Evolutionary conservation across 2,797 vertebrate species (phyloP).

Genomic region (Xenops minutus): DNA sequence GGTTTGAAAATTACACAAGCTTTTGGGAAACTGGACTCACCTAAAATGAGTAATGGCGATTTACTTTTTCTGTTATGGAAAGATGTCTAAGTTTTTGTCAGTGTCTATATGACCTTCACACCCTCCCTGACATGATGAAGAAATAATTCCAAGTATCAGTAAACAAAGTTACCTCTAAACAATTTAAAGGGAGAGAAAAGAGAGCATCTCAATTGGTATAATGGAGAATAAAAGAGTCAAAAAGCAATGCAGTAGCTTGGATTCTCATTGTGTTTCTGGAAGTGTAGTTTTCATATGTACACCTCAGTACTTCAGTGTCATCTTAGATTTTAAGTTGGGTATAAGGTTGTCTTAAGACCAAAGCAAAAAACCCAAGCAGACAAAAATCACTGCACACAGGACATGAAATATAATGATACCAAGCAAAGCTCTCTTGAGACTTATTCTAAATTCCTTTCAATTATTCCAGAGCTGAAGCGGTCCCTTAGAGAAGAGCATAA

Average conservation of each 20-base stretch:
- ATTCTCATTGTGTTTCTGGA: not conserved
- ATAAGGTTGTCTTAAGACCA: not conserved
- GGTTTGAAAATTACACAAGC: not conserved
- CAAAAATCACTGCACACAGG: not conserved
- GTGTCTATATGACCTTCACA: not conserved
- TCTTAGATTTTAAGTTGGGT: not conserved
- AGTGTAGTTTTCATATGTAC: not conserved
- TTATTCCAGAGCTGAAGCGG: not conserved
- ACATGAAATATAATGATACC: not conserved
- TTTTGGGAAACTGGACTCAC: not conserved
- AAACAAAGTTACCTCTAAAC: not conserved
- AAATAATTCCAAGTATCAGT: not conserved
- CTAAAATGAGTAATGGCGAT: not conserved
- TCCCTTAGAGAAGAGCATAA: not conserved
- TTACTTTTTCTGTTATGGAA: not conserved
- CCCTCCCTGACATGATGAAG: not conserved
- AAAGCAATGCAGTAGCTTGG: not conserved
- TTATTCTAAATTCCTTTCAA: not conserved
- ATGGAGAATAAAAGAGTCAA: not conserved
- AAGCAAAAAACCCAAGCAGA: not conserved
- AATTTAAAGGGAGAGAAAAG: not conserved
- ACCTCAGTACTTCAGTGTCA: not conserved
- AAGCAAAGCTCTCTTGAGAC: not conserved
- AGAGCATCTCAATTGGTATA: not conserved
- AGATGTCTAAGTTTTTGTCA: not conserved